Base-by-base conservation (phyloP, 1,140 invertebrate genomes). In the Anoplophora glabripennis region DNA sequence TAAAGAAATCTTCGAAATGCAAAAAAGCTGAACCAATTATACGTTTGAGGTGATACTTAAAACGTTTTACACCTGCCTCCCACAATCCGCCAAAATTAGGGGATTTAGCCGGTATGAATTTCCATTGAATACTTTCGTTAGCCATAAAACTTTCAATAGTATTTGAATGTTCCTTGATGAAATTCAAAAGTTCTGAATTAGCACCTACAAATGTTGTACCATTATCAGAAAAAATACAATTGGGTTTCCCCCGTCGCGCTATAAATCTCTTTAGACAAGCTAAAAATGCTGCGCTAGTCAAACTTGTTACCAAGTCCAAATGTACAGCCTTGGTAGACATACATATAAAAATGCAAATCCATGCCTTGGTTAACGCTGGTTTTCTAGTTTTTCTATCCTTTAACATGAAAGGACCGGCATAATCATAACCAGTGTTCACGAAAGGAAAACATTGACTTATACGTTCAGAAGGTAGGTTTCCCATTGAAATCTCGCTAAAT, bases 11-110 rank as follows among this genome's bases (percentile, higher is more conserved):
- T 45, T 75, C 71, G 36, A 60, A 72, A 4, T 64, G 72, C 7
- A 73, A 56, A 56, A 63, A 45, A 21, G 59, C 54, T 8, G 54
- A 35, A 9, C 64, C 56, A 33, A 74, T 33, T 7, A 72, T 49
- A 46, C 71, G 38, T 15, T 15, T 57, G 10, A 67, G 34, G 37
- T 69, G 62, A 40, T 36, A 40, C 37, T 74, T 59, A 42, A 61
- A 15, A 14, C 47, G 47, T 46, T 70, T 67, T 8, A 77, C 70
- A 0, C 45, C 44, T n/a, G 63, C 40, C 52, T 78, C 74, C 75
- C 63, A 78, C 21, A 68, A 63, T 2, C 76, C 76, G 46, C 77
- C 76, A 35, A 71, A 68, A 54, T 76, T 65, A 1, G 71, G 64
- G 15, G 61, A 62, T 17, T 36, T 0, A 4, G 72, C 67, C 9